A percentile compares a stretch with the other conserved stretches of the same genome.
Conservation (phyloP, 2,113 vertebrate genomes). For the Gasterosteus nipponicus region DNA sequence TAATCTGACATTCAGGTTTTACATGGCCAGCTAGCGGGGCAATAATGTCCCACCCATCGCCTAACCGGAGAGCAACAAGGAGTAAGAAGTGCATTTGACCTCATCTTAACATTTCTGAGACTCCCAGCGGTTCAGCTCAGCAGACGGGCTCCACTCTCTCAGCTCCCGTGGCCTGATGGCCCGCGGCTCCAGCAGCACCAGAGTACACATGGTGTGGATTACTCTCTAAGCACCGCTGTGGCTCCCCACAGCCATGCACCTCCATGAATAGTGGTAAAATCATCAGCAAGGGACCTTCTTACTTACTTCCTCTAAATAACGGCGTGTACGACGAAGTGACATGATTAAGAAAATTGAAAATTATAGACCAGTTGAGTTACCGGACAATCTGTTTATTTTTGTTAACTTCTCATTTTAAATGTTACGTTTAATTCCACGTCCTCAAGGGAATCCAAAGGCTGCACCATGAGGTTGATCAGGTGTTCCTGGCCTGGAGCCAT, state of each 20-base stretch:
- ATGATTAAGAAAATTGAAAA: not conserved
- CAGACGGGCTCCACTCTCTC: conserved; percentile 36
- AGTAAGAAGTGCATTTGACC: conserved; percentile 36
- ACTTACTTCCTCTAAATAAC: not conserved
- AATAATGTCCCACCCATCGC: conserved; percentile 2
- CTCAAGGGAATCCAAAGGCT: conserved; percentile 5
- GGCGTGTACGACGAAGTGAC: not conserved
- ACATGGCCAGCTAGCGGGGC: not conserved
- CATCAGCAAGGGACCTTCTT: not conserved
- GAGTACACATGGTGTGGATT: conserved; percentile 66
- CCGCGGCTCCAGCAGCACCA: conserved; percentile 37
- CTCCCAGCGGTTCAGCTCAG: conserved; percentile 27
- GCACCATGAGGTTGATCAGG: not conserved
- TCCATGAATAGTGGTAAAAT: conserved; percentile 2
- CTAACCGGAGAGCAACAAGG: conserved; percentile 18
- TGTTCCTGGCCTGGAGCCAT: not conserved
- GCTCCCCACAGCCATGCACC: conserved; percentile 19
- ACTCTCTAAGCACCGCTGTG: conserved; percentile 45
- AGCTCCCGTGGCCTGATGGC: conserved; percentile 50
- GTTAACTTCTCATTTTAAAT: conserved; percentile 4
- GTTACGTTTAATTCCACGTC: not conserved
- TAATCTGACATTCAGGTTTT: conserved; percentile 13
- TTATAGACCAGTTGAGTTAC: not conserved
- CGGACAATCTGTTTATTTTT: not conserved
- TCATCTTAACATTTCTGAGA: conserved; percentile 37